Percentiles rank a stretch among this genome's conserved stretches.
Evolutionary conservation across 2,888 invertebrate genomes (phyloP).

Genomic region (Sarcophaga caerulescens): DNA sequence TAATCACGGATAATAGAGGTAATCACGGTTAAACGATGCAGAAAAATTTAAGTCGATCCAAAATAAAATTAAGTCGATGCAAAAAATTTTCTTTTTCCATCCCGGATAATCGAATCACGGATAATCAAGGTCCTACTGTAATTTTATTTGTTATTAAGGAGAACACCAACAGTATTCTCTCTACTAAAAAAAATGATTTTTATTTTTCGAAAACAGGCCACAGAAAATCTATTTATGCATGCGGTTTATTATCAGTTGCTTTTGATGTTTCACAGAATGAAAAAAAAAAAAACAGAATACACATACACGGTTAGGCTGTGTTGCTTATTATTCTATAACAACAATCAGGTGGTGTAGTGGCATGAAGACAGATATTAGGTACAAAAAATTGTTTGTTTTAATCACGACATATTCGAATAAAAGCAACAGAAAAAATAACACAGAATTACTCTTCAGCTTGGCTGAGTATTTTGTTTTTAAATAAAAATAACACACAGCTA

Average conservation of each 20-base stretch:
- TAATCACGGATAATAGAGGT: no score
- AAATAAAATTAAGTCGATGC: no score
- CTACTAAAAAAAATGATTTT: no score
- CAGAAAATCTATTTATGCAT: neutral
- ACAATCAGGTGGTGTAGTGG: neutral
- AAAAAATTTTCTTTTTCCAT: no score
- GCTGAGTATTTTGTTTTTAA: slow-evolving; percentile 28
- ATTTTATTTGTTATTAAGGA: no score
- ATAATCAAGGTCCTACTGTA: no score
- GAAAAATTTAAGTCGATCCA: no score
- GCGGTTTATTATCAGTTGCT: neutral
- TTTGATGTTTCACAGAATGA: neutral
- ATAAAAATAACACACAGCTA: neutral
- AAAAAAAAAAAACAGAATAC: neutral
- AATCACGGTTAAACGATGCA: no score
- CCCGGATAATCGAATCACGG: no score
- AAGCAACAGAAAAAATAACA: neutral
- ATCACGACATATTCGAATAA: slow-evolving; percentile 8
- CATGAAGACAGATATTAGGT: slow-evolving; percentile 33
- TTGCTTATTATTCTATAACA: neutral
- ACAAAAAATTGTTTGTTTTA: slow-evolving; percentile 21
- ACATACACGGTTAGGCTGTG: neutral
- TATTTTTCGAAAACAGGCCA: neutral
- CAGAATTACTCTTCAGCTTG: slow-evolving; percentile 21
- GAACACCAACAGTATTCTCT: no score